phyloP scores from a whole-genome alignment of 64 coral and sea anemone genomes.

The Dendronephthya gigantea region DNA sequence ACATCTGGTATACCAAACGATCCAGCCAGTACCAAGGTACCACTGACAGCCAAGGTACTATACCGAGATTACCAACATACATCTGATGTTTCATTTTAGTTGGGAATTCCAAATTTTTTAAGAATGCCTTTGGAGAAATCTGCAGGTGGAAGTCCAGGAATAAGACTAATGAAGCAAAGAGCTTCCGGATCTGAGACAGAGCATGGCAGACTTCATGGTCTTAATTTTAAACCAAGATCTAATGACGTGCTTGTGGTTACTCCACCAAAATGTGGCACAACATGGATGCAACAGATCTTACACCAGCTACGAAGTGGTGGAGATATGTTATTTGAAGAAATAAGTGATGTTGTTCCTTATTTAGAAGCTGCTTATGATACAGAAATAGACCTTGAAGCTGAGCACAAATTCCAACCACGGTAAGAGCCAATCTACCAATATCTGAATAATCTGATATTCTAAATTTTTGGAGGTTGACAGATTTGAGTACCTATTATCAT shows the following conservation, averaged over 20 bases:
- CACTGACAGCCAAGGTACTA: too few relatives aligned
- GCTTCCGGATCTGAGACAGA: neutral
- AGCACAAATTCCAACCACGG: neutral
- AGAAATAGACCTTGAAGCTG: neutral
- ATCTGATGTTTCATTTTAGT: too few relatives aligned
- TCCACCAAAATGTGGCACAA: neutral
- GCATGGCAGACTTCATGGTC: neutral
- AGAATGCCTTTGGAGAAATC: neutral
- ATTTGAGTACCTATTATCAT: too few relatives aligned
- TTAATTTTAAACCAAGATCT: neutral
- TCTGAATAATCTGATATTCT: too few relatives aligned
- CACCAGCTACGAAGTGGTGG: neutral
- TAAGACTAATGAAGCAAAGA: neutral
- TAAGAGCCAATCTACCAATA: too few relatives aligned
- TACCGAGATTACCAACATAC: too few relatives aligned
- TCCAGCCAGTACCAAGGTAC: too few relatives aligned
- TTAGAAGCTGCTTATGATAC: neutral
- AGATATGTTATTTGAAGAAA: neutral
- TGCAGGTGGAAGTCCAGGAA: neutral
- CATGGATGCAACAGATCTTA: neutral
- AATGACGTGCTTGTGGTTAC: neutral
- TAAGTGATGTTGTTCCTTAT: neutral
- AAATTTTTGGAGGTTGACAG: too few relatives aligned
- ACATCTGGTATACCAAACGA: too few relatives aligned
- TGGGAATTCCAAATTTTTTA: too few relatives aligned